Evolutionary conservation across 1,140 invertebrate genomes (phyloP), one percentile per base, ranked within the genome.

Genomic region (Monochamus saltuarius): DNA sequence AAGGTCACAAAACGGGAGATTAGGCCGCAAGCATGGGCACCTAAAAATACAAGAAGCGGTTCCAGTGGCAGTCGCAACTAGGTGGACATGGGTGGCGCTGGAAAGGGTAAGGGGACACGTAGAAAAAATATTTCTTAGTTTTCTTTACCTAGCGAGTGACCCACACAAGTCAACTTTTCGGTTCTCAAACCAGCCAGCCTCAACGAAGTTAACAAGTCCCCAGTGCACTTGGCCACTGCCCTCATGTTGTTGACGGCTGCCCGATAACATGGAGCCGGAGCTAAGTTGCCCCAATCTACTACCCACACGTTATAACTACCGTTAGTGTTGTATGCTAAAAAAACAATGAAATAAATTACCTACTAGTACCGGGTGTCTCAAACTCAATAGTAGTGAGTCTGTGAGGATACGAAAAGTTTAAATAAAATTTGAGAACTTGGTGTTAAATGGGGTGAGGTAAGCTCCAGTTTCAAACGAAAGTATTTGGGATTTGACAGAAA

Each of bases 261-360:
- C 11, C 87, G 83, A 70, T 91, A 91, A 75, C 88, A 90, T 0
- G 89, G 89, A 0, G 87, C 81, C 52, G 82, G 79, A 42, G 82
- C 82, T 1, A 90, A 75, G 0, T 72, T 72, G 2, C 86, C 84
- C 89, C 89, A 92, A 74, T 91, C 88, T 14, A 90, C 77, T 71
- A 88, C 76, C 67, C 90, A 85, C 1, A 90, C 84, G 73, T 91
- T 92, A 77, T 89, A 89, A 29, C 82, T 84, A 3, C 86, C 86
- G 59, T 87, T 86, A 19, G 78, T 78, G 7, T 89, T 70, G 61
- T 91, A 90, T 0, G 88, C 88, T 83, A 59, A 11, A 74, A 52
- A 47, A 8, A 22, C 29, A 34, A 22, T 7, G 14, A 47, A 14
- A 47, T 14, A 17, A 6, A 29, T 29, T 3, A 29, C 2, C 2